Percentiles rank a stretch among this genome's conserved stretches.
Conservation (phyloP, 2,888 invertebrate genomes). For the Cephalotes varians region DNA sequence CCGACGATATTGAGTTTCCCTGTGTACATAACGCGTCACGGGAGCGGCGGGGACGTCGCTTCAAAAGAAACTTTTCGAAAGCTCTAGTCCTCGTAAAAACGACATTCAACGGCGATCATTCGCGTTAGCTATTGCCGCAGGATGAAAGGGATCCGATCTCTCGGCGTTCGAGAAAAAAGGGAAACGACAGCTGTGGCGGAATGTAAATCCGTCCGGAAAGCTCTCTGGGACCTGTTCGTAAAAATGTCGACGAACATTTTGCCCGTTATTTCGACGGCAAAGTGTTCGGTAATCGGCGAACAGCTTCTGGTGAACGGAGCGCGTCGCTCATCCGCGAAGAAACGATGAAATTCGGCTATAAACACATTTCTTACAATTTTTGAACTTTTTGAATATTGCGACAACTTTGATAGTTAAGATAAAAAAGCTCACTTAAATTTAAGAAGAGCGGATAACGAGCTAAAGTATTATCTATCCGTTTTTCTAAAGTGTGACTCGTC, state of each 20-base stretch:
- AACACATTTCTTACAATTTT: neutral
- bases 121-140: conserved; percentile 5
- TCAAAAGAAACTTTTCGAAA: conserved; percentile 58
- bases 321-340: neutral
- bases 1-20: conserved; percentile 74
- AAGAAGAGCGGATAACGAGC: neutral
- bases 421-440: neutral
- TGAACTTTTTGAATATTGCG: neutral
- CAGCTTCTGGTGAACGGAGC: neutral
- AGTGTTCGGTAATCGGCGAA: neutral
- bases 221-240: neutral
- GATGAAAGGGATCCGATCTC: conserved; percentile 16
- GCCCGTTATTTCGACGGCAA: neutral
- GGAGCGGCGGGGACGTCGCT: conserved; percentile 49
- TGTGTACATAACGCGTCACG: conserved; percentile 56
- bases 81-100: conserved; percentile 49
- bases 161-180: neutral
- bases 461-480: no score
- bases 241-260: neutral
- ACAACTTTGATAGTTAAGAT: neutral
- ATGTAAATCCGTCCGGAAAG: conserved; percentile 25
- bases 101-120: conserved; percentile 29
- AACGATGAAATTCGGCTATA: neutral
- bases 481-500: neutral
- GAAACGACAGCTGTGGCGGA: neutral